Conservation (phyloP, 2,113 vertebrate species). For the Oreochromis spilurus region DNA sequence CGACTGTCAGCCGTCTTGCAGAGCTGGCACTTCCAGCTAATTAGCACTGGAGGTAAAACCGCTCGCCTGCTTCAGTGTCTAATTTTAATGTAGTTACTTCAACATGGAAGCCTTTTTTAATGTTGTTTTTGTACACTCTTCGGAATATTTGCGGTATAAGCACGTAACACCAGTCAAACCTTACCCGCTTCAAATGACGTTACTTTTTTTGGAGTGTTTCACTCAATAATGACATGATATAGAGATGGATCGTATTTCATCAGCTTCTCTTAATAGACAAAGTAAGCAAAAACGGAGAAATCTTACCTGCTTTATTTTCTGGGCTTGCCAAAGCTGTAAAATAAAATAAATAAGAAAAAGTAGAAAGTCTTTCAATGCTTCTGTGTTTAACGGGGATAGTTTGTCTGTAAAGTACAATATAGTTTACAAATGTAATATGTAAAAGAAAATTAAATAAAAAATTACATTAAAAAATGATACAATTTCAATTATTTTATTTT, state of each 20-base stretch:
- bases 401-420: not conserved
- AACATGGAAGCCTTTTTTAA: not conserved
- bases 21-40: not conserved
- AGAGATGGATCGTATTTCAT: not conserved
- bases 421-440: not conserved
- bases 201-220: not conserved
- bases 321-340: slow-evolving; percentile 85
- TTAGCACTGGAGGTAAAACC: not conserved
- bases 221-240: not conserved
- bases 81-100: not conserved
- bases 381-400: accelerated
- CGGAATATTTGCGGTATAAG: not conserved
- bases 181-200: not conserved
- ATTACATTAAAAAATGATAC: not conserved
- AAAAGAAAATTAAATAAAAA: not conserved
- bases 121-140: not conserved
- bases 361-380: not conserved
- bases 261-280: not conserved
- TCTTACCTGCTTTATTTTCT: slow-evolving; percentile 91
- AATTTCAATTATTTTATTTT: not conserved
- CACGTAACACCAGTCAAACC: not conserved
- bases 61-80: not conserved
- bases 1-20: not conserved
- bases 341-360: not conserved
- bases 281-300: not conserved